A percentile compares a stretch with the other conserved stretches of the same genome.
phyloP scores from a whole-genome alignment of 1,140 invertebrate species.

The Macrostomum lignano region DNA sequence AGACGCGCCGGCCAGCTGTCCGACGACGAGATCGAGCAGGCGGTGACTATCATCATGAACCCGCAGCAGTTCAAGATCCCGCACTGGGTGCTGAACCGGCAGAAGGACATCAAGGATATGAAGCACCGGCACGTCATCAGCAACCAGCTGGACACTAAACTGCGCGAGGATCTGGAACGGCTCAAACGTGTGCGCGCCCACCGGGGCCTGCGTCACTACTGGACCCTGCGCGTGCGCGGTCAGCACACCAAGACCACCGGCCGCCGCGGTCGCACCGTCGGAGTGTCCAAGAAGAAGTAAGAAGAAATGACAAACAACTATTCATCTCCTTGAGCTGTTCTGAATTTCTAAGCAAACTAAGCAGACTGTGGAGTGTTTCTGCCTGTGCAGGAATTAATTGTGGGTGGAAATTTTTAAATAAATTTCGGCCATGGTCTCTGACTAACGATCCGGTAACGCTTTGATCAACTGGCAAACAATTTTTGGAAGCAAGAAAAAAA shows the following conservation, averaged over 20 bases:
- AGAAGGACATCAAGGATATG: conserved; percentile 94
- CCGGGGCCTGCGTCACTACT: conserved; percentile 82
- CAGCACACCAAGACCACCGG: conserved; percentile 96
- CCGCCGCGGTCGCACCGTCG: conserved; percentile 80
- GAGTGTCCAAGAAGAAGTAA: conserved; percentile 92
- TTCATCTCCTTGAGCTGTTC: too few relatives aligned
- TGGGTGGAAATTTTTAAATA: too few relatives aligned
- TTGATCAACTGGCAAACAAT: too few relatives aligned
- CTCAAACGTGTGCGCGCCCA: conserved; percentile 87
- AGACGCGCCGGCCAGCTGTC: conserved; percentile 89
- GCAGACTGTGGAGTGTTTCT: too few relatives aligned
- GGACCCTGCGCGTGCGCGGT: conserved; percentile 71
- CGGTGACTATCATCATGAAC: conserved; percentile 84
- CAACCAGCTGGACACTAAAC: conserved; percentile 69
- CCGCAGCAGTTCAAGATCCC: conserved; percentile 96
- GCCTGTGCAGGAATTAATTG: too few relatives aligned
- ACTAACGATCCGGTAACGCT: too few relatives aligned
- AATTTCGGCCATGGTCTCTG: too few relatives aligned
- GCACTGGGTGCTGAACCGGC: conserved; percentile 96
- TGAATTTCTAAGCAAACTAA: too few relatives aligned
- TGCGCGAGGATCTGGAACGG: conserved; percentile 85
- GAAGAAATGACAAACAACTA: too few relatives aligned
- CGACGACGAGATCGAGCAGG: conserved; percentile 91
- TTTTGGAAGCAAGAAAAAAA: too few relatives aligned
- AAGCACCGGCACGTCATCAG: conserved; percentile 80